Evolutionary conservation across 2,113 vertebrate genomes (phyloP).

Genomic region (Centropristis striata): DNA sequence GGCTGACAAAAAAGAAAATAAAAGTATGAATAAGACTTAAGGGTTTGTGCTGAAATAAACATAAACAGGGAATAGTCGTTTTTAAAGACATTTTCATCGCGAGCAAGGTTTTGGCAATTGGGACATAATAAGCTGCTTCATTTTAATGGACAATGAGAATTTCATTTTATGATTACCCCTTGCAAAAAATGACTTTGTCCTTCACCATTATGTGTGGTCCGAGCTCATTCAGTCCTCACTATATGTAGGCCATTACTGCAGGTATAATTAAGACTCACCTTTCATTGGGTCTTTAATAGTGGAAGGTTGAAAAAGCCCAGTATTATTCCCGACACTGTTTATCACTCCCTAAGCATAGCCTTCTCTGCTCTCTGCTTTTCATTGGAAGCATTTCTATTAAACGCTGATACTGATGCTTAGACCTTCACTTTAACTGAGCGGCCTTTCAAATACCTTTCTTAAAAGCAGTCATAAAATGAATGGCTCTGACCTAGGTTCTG

Average conservation of each 20-base stretch:
- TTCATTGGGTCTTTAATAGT: constrained; percentile 65
- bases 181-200: constrained; percentile 47
- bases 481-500: constrained; percentile 9
- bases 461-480: constrained; percentile 28
- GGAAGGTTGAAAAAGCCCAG: constrained; percentile 48
- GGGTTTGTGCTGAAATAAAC: constrained; percentile 64
- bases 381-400: constrained; percentile 69
- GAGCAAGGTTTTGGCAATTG: constrained; percentile 51
- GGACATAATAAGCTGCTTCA: constrained; percentile 55
- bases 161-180: constrained; percentile 59
- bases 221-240: constrained; percentile 67
- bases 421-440: constrained; percentile 38
- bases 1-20: constrained; percentile 68
- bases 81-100: constrained; percentile 57
- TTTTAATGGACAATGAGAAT: constrained; percentile 65
- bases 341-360: constrained; percentile 56
- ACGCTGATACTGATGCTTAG: constrained; percentile 44
- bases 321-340: constrained; percentile 46
- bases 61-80: constrained; percentile 59
- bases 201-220: constrained; percentile 64
- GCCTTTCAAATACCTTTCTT: constrained; percentile 33
- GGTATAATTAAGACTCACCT: constrained; percentile 73
- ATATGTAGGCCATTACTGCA: constrained; percentile 52
- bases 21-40: constrained; percentile 74
- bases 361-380: constrained; percentile 44